These are phyloP conservation scores for Drosophila nr. fundita DNA, from an alignment of 2,888 invertebrate species.

Conservation along the genomic window DNA sequence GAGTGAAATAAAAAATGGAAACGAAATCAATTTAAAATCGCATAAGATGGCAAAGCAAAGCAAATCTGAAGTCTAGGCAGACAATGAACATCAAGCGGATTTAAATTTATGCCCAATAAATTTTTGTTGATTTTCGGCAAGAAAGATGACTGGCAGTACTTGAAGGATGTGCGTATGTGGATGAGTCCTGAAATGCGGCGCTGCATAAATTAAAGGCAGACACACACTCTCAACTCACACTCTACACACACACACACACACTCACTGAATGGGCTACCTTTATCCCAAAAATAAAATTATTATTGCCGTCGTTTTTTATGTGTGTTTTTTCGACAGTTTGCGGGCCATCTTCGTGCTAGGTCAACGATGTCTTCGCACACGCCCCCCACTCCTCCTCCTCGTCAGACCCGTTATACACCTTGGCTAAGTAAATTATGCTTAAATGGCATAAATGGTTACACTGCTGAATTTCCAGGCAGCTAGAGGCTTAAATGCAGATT, in stretches of 20 bases:
- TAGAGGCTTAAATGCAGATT: slow-evolving; percentile 17
- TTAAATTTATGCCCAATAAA: slow-evolving; percentile 82
- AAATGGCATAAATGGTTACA: slow-evolving; percentile 65
- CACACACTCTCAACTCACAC: not conserved
- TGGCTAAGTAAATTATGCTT: slow-evolving; percentile 69
- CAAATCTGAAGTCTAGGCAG: slow-evolving; percentile 31
- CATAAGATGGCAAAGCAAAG: slow-evolving; percentile 71
- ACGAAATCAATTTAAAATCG: slow-evolving; percentile 77
- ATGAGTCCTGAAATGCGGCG: slow-evolving; percentile 57
- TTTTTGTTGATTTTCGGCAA: slow-evolving; percentile 76
- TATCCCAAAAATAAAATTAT: slow-evolving; percentile 49
- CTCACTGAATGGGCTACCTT: slow-evolving; percentile 49
- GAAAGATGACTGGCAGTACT: slow-evolving; percentile 27
- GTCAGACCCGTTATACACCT: slow-evolving; percentile 16
- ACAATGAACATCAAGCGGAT: slow-evolving; percentile 62
- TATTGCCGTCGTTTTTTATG: slow-evolving; percentile 68
- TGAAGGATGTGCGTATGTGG: slow-evolving; percentile 29
- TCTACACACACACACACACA: slow-evolving; percentile 7
- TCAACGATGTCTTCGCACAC: not conserved
- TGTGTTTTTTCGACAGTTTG: slow-evolving; percentile 50
- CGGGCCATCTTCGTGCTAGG: slow-evolving; percentile 24
- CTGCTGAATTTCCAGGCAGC: slow-evolving; percentile 26
- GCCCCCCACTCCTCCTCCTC: not conserved
- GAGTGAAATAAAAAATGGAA: slow-evolving; percentile 50
- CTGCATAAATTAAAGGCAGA: slow-evolving; percentile 71